Conservation (phyloP, 2,888 invertebrate species). For the Agrochola lychnidis region DNA sequence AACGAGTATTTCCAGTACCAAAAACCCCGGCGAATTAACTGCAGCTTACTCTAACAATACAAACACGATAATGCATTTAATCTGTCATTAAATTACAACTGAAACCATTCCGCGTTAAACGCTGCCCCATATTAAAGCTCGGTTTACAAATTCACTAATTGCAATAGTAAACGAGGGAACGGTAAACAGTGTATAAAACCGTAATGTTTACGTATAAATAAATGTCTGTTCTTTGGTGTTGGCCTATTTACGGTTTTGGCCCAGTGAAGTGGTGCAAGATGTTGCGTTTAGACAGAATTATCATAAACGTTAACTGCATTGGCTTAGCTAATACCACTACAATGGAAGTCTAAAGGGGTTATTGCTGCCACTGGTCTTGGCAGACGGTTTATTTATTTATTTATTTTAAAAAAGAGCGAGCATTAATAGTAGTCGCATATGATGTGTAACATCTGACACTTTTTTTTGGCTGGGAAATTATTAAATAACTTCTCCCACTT, state of each 20-base stretch:
- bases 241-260: conserved; percentile 50
- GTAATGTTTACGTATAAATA: conserved; percentile 52
- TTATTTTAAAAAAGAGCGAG: neutral
- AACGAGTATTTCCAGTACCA: neutral
- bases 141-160: conserved; percentile 61
- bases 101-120: conserved; percentile 33
- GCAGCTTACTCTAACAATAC: conserved; percentile 35
- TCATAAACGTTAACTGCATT: conserved; percentile 10
- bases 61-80: conserved; percentile 55
- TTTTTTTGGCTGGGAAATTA: too few relatives aligned
- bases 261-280: conserved; percentile 39
- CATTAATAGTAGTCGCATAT: too few relatives aligned
- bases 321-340: too few relatives aligned
- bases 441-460: too few relatives aligned
- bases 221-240: conserved; percentile 50
- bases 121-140: conserved; percentile 35
- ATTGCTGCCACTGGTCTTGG: neutral
- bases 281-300: conserved; percentile 3
- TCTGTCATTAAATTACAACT: conserved; percentile 55
- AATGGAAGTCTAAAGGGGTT: neutral
- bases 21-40: conserved; percentile 32
- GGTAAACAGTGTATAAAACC: conserved; percentile 61
- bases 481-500: too few relatives aligned
- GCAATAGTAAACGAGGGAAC: conserved; percentile 55
- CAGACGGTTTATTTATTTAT: neutral